phyloP scores from a whole-genome alignment of 2,113 vertebrate genomes.

The Apteryx mantelli region DNA sequence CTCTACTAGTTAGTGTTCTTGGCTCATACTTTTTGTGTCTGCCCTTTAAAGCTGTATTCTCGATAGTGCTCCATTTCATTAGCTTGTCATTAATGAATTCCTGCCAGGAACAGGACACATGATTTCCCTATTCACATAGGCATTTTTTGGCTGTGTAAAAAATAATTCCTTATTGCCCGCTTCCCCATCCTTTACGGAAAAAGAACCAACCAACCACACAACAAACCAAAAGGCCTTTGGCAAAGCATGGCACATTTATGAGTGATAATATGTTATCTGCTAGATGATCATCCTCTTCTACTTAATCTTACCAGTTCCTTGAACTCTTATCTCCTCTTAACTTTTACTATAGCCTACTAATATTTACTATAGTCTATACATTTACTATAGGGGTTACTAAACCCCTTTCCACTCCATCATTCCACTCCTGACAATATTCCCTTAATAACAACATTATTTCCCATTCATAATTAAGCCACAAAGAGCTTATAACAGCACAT shows the following conservation, averaged over 20 bases:
- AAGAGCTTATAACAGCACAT: neutral
- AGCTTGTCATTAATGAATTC: neutral
- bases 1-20: neutral
- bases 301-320: neutral
- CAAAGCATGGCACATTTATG: accelerated
- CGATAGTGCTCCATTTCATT: neutral
- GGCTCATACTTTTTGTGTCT: neutral
- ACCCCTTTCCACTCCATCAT: neutral
- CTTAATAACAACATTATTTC: neutral
- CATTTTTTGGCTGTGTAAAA: neutral
- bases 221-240: neutral
- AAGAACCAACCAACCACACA: neutral
- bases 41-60: slow-evolving; percentile 8
- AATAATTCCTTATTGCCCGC: neutral
- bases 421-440: neutral
- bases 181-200: neutral
- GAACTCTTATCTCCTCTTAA: neutral
- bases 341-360: neutral
- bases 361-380: neutral
- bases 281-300: neutral
- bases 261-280: neutral
- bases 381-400: neutral
- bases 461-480: neutral
- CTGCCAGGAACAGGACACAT: neutral
- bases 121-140: slow-evolving; percentile 12